phyloP scores from a whole-genome alignment of 2,113 vertebrate genomes.

The Piprites chloris region DNA sequence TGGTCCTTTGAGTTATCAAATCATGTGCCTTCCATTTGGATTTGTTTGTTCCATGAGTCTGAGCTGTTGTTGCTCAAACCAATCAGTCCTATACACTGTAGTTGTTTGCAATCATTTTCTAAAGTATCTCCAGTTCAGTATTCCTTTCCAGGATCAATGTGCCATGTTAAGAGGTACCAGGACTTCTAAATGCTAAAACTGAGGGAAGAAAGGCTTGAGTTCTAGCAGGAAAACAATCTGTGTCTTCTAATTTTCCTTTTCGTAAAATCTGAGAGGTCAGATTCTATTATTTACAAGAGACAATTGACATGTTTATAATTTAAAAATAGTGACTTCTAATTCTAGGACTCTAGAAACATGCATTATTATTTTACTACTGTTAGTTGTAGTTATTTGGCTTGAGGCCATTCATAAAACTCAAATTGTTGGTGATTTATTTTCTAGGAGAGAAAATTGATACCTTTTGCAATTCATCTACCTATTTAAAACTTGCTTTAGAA shows the following conservation, averaged over 20 bases:
- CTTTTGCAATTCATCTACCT: background rate
- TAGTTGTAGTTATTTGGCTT: background rate
- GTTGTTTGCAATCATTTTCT: background rate
- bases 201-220: background rate
- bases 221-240: background rate
- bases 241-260: background rate
- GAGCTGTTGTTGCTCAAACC: background rate
- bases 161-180: background rate
- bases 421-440: background rate
- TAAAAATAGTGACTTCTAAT: background rate
- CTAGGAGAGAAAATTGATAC: background rate
- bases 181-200: background rate
- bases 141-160: background rate
- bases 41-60: background rate
- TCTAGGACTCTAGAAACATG: background rate
- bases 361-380: background rate
- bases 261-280: background rate
- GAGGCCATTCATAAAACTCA: background rate
- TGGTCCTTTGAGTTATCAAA: background rate
- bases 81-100: background rate
- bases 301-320: background rate
- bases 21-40: background rate
- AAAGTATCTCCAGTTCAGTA: background rate
- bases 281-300: background rate
- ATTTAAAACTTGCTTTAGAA: background rate